Conservation (phyloP, 2,888 invertebrate species). For the Theretra japonica region DNA sequence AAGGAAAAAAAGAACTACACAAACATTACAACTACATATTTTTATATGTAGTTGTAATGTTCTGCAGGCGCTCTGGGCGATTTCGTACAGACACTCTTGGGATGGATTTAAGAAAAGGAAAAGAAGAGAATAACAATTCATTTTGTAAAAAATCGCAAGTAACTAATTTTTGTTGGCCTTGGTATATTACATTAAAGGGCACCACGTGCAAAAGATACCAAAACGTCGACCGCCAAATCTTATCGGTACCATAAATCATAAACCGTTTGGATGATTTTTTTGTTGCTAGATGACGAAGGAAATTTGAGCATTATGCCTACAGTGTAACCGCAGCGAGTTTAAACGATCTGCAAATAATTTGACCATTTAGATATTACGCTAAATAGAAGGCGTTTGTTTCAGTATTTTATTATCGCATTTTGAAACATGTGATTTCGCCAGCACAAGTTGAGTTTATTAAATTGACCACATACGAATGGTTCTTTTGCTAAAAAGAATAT, state of each 20-base stretch:
- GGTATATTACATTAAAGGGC: conserved; percentile 16
- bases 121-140: too few species aligned
- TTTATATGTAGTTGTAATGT: too few species aligned
- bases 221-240: conserved; percentile 21
- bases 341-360: background rate
- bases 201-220: conserved; percentile 14
- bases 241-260: conserved; percentile 13
- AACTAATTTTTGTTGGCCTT: background rate
- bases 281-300: conserved; percentile 20
- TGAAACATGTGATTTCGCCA: too few species aligned
- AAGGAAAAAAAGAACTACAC: too few species aligned
- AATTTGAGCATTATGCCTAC: background rate
- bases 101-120: too few species aligned
- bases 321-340: background rate
- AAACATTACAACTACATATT: too few species aligned
- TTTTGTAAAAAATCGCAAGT: background rate
- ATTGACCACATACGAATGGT: too few species aligned
- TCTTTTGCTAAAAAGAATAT: too few species aligned
- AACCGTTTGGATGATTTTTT: conserved; percentile 20
- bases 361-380: background rate
- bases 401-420: background rate
- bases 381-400: background rate
- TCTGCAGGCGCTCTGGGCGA: too few species aligned
- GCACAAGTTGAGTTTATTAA: too few species aligned
- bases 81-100: too few species aligned